Base-by-base conservation (phyloP, 2,888 invertebrate species). In the Nomada hirtipes region DNA sequence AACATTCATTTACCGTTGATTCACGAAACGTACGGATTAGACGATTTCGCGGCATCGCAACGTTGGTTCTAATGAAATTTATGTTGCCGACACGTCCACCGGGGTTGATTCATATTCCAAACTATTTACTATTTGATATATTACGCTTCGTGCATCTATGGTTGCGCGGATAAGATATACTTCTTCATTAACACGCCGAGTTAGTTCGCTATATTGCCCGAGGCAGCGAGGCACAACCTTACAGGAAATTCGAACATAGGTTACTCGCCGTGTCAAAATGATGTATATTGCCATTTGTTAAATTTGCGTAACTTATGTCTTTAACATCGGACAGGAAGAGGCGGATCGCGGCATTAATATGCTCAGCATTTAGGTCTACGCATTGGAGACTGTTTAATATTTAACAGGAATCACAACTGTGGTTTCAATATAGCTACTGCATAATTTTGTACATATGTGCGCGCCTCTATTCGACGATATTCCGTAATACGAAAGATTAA, bases 121-220 rank as follows among this genome's bases (percentile, higher is more conserved):
- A 74, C 64, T 70, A 82, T 79, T 79, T 82, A 74, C 61, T 75
- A 68, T 71, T 53, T 82, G 75, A 79, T 82, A 26, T 75, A 82
- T 82, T 68, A 50, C 71, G 42, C 55, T 80, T 71, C 67, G 52
- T 68, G 60, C 53, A 75, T 75, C 70, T 52, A 71, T n/a, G 10
- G 50, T 55, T 52, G 55, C 70, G 23, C 20, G 69, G 67, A 64
- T 63, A 73, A 68, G 70, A 61, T 80, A 73, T 80, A 80, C 69
- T 82, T 75, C 70, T 82, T 82, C 82, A 82, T 82, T 80, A 80
- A 80, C 75, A 75, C 61, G 55, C n/a, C 20, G 47, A 50, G 82
- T 53, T 63, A 36, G 52, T 42, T 44, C 71, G 75, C 53, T 75
- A 61, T 70, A 75, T 75, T 75, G 67, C 80, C 68, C 50, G 61